These are phyloP conservation scores for Babyrousa celebensis DNA, from an alignment of 2,797 vertebrate species.

Conservation along the genomic window DNA sequence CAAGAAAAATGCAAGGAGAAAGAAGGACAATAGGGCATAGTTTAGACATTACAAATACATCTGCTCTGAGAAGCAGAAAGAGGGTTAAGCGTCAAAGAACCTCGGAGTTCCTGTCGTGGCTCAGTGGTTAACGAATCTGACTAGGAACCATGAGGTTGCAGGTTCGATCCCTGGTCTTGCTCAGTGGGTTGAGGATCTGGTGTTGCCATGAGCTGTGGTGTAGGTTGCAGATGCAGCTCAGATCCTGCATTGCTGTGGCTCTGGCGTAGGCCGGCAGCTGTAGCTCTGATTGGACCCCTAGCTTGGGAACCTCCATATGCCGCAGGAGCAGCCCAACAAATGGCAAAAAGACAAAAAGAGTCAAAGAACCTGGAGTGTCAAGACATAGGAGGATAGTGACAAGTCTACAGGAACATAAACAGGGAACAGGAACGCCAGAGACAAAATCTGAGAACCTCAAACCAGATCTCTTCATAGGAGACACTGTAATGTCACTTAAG, in stretches of 20 bases:
- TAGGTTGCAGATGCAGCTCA: too few relatives aligned
- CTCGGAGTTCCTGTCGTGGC: too few relatives aligned
- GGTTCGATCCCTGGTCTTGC: too few relatives aligned
- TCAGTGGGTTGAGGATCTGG: too few relatives aligned
- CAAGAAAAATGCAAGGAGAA: background rate
- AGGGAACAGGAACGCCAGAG: background rate
- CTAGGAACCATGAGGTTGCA: too few relatives aligned
- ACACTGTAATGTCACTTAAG: background rate
- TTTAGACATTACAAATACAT: background rate
- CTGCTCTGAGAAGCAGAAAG: background rate
- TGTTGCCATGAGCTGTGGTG: too few relatives aligned
- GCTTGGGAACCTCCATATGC: too few relatives aligned
- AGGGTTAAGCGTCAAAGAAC: background rate
- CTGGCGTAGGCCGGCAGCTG: too few relatives aligned
- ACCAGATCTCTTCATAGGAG: background rate
- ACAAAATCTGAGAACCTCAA: background rate
- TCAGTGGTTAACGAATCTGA: too few relatives aligned
- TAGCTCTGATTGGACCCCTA: too few relatives aligned
- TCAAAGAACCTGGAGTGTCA: background rate
- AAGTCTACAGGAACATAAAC: background rate
- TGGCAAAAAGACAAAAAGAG: background rate
- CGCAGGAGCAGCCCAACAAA: too few relatives aligned
- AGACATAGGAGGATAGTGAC: background rate
- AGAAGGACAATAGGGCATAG: background rate
- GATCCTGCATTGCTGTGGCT: too few relatives aligned